These are phyloP conservation scores for Sebastes itinus DNA, from an alignment of 2,797 vertebrate species.

Conservation along the genomic window DNA sequence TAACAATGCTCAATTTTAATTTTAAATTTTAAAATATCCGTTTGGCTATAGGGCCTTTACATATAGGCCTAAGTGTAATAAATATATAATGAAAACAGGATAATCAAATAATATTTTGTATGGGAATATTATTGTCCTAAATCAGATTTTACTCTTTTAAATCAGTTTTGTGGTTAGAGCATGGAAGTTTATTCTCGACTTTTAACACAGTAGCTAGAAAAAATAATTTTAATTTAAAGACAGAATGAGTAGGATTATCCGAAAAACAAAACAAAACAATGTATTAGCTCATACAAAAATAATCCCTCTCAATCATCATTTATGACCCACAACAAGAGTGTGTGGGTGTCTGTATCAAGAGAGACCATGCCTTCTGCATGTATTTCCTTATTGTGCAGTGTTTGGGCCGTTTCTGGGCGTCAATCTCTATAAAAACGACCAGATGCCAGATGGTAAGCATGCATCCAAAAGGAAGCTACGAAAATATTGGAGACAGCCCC, in stretches of 20 bases:
- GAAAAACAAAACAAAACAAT: too few relatives aligned
- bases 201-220: background rate
- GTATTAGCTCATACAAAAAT: too few relatives aligned
- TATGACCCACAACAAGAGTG: too few relatives aligned
- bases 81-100: too few relatives aligned
- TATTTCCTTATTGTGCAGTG: too few relatives aligned
- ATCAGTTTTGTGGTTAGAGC: background rate
- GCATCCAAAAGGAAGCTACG: background rate
- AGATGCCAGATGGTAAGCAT: background rate
- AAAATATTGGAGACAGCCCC: accelerated
- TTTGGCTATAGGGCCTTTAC: background rate
- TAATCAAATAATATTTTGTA: background rate
- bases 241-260: too few relatives aligned
- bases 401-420: too few relatives aligned
- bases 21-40: background rate
- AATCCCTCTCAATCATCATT: too few relatives aligned
- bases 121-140: background rate
- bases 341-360: too few relatives aligned
- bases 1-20: background rate
- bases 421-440: too few relatives aligned
- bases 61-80: background rate
- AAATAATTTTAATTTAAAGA: background rate
- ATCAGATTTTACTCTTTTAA: background rate
- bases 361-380: too few relatives aligned
- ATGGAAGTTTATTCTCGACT: background rate